Percentiles rank a stretch among this genome's conserved stretches.
Evolutionary conservation across 2,797 vertebrate genomes (phyloP).

Genomic region (Gastrophryne carolinensis): DNA sequence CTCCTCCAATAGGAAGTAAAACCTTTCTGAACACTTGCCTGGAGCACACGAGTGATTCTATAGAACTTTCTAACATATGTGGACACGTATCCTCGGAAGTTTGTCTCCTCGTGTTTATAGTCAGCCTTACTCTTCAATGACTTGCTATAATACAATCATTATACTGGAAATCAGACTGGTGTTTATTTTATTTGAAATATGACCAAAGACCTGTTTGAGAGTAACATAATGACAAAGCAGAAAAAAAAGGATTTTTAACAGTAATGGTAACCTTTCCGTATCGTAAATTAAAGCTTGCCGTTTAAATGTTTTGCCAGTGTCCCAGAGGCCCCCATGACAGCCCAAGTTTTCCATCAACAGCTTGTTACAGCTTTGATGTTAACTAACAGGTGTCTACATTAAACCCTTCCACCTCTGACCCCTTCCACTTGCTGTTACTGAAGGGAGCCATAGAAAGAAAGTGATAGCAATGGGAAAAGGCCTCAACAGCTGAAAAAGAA

Average conservation of each 20-base stretch:
- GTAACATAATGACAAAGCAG: neutral
- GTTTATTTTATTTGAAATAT: neutral
- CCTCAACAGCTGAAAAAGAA: slow-evolving; percentile 19
- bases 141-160: neutral
- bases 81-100: too few relatives aligned
- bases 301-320: slow-evolving; percentile 5
- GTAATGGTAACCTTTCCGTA: neutral
- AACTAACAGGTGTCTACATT: slow-evolving; percentile 31
- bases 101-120: too few relatives aligned
- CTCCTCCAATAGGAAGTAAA: too few relatives aligned
- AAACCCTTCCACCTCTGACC: slow-evolving; percentile 32
- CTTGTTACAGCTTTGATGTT: slow-evolving; percentile 41
- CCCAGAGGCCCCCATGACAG: neutral
- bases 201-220: neutral
- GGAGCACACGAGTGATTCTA: too few relatives aligned
- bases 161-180: neutral
- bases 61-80: too few relatives aligned
- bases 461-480: slow-evolving; percentile 7
- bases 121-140: neutral
- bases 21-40: too few relatives aligned
- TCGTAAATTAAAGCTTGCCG: neutral
- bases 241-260: neutral
- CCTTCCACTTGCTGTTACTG: slow-evolving; percentile 29
- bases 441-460: slow-evolving; percentile 13
- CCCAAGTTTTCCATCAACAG: slow-evolving; percentile 32